phyloP scores from a whole-genome alignment of 1,140 invertebrate genomes.

The Caenorhabditis latens region DNA sequence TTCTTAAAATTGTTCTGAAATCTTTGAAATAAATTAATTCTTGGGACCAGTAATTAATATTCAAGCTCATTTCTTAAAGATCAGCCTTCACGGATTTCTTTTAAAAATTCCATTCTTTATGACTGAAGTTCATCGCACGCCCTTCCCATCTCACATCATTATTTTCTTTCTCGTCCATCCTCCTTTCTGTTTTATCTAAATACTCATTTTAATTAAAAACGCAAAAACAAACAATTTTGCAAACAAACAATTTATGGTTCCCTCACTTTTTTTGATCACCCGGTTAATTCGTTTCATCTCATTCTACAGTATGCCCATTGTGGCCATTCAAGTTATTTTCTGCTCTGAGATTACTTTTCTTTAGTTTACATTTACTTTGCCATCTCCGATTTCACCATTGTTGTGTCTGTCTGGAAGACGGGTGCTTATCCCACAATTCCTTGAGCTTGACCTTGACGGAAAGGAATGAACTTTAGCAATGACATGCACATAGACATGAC shows the following conservation, averaged over 20 bases:
- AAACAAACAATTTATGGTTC: conserved; percentile 5
- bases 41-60: background rate
- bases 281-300: background rate
- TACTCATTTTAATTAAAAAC: conserved; percentile 16
- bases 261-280: background rate
- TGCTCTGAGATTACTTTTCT: background rate
- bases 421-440: too few relatives aligned
- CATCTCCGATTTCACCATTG: too few relatives aligned
- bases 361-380: too few relatives aligned
- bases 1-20: too few relatives aligned
- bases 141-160: conserved; percentile 15
- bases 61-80: background rate
- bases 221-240: conserved; percentile 45
- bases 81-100: background rate
- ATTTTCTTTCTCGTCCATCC: conserved; percentile 1
- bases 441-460: background rate
- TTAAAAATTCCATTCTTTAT: conserved; percentile 9
- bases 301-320: background rate
- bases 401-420: too few relatives aligned
- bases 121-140: conserved; percentile 9
- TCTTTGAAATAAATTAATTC: background rate
- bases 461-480: background rate
- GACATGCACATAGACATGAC: conserved; percentile 42
- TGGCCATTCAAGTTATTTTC: background rate
- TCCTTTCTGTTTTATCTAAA: background rate